Base-by-base conservation (phyloP, 2,888 invertebrate species). In the Heliconius charithonia region DNA sequence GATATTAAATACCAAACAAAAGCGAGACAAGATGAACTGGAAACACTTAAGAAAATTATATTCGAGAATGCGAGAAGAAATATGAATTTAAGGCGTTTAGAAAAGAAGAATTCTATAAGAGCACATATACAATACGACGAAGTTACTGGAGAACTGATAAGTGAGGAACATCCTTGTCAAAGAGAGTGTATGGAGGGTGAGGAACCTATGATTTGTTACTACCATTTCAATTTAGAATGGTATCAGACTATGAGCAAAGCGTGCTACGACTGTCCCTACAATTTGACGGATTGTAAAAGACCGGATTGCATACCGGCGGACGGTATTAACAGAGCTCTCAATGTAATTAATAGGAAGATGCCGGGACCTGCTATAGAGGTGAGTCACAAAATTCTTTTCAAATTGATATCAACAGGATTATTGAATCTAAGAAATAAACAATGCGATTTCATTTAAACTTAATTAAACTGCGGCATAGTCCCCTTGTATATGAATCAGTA, bases 181-280 rank as follows among this genome's bases (percentile, higher is more conserved):
- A 96, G 98, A 84, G 94, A 95, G 85, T 98, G 98, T 87, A 91
- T 87, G 32, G 95, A 95, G 81, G 96, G 95, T 0, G 94, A 96
- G 70, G 93, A 95, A 10, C 95, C 96, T 2, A 96, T 96, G 96
- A 95, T 95, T 37, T 98, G 98, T 85, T 95, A 96, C 78, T 98
- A 97, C 86, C 94, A 95, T 84, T 97, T 97, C 85, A 95, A 94
- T n/a, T 86, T 98, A 9, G 98, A 98, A 89, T 97, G 97, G 96
- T 98, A 98, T 90, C 96, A 97, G 83, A 97, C 98, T 0, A 96
- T 98, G 95, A 97, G 98, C 87, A 98, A 98, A 89, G 98, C 98
- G 0, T 98, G 98, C 86, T 98, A 96, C 86, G 93, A 97, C 85
- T 98, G 99, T 87, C 98, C 98, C 0, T 95, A 93, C 79, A 97